phyloP scores from a whole-genome alignment of 2,797 vertebrate species.

The Anolis apletophallus region DNA sequence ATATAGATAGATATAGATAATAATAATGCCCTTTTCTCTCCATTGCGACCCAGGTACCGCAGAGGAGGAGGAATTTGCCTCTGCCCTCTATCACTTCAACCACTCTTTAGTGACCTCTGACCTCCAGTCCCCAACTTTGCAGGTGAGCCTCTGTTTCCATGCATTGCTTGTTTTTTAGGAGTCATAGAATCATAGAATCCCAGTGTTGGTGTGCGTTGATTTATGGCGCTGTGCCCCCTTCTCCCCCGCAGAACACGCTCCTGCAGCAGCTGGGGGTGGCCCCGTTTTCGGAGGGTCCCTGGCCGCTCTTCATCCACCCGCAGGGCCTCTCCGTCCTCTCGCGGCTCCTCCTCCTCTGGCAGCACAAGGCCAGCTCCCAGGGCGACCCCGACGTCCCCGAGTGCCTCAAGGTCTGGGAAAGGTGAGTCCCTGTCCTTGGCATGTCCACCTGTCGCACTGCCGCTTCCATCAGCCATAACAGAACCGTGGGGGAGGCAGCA shows the following conservation, averaged over 20 bases:
- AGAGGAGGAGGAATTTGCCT: slow-evolving; percentile 96
- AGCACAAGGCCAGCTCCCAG: slow-evolving; percentile 92
- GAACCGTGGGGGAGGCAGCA: too few relatives aligned
- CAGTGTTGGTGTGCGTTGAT: background rate
- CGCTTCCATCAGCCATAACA: too few relatives aligned
- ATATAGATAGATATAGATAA: too few relatives aligned
- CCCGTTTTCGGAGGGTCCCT: slow-evolving; percentile 94
- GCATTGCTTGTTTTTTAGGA: too few relatives aligned
- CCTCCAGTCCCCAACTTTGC: slow-evolving; percentile 93
- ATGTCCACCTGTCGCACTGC: too few relatives aligned
- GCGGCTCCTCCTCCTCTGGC: slow-evolving; percentile 95
- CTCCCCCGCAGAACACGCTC: slow-evolving; percentile 86
- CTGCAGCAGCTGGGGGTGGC: slow-evolving; percentile 95
- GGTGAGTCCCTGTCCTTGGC: slow-evolving; percentile 77
- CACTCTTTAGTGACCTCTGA: slow-evolving; percentile 97
- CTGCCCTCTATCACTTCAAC: slow-evolving; percentile 97
- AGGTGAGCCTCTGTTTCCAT: slow-evolving; percentile 78
- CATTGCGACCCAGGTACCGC: slow-evolving; percentile 83
- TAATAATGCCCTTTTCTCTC: background rate
- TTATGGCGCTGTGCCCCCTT: too few relatives aligned
- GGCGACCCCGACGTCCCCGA: slow-evolving; percentile 95
- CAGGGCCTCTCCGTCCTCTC: slow-evolving; percentile 96
- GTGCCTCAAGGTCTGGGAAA: slow-evolving; percentile 98
- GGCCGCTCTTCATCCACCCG: slow-evolving; percentile 97
- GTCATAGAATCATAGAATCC: too few relatives aligned